Evolutionary conservation across 2,888 invertebrate genomes (phyloP).

Genomic region (Uropetala carovei): DNA sequence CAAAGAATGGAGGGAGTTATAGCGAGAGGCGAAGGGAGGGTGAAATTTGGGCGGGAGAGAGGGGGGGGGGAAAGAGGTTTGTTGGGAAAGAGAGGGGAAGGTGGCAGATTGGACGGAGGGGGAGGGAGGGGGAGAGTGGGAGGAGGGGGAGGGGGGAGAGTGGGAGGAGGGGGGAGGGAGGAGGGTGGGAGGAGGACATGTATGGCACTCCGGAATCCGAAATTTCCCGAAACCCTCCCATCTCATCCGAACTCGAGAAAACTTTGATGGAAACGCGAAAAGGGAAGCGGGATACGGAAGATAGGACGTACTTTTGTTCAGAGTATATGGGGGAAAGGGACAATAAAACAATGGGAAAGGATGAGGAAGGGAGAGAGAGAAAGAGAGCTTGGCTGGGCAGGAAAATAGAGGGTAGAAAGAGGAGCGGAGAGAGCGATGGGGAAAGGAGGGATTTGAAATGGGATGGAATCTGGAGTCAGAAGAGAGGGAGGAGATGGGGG

Average conservation of each 20-base stretch:
- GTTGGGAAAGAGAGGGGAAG: neutral
- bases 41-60: too few relatives aligned
- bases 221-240: neutral
- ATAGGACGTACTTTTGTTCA: neutral
- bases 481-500: too few relatives aligned
- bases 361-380: too few relatives aligned
- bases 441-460: neutral
- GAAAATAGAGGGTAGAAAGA: neutral
- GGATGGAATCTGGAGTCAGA: neutral
- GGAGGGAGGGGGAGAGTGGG: neutral
- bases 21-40: too few relatives aligned
- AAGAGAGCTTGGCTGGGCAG: too few relatives aligned
- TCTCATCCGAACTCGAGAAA: slow-evolving; percentile 19
- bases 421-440: neutral
- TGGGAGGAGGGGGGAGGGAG: neutral
- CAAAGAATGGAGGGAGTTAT: too few relatives aligned
- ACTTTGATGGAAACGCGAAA: slow-evolving; percentile 23
- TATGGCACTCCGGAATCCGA: neutral
- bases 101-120: neutral
- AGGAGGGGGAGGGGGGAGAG: neutral
- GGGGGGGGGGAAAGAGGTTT: too few relatives aligned
- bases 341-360: neutral
- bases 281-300: neutral
- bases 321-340: neutral
- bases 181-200: neutral